A percentile compares a stretch with the other conserved stretches of the same genome.
These are phyloP conservation scores for Marmota flaviventris DNA, from an alignment of 2,113 vertebrate species.

Conservation along the genomic window DNA sequence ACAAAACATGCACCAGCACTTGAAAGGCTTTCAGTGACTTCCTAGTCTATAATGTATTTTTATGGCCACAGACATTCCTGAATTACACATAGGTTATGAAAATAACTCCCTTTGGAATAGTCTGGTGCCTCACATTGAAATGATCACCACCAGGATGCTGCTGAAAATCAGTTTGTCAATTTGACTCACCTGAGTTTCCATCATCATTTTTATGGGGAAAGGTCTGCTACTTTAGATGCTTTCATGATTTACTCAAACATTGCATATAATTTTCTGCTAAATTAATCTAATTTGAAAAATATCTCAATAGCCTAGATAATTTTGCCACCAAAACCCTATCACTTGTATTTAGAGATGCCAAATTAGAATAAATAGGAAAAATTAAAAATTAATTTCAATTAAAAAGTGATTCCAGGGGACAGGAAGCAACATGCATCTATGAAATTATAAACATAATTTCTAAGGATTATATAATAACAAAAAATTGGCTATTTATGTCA, in stretches of 20 bases:
- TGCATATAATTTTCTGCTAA: not conserved
- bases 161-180: conserved; percentile 17
- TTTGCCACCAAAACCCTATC: not conserved
- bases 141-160: not conserved
- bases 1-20: not conserved
- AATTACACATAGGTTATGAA: conserved; percentile 60
- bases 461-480: not conserved
- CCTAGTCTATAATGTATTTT: not conserved
- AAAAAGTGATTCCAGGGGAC: not conserved
- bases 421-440: not conserved
- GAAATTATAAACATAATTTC: not conserved
- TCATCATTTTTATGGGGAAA: not conserved
- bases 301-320: not conserved
- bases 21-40: conserved; percentile 16
- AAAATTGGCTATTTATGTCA: not conserved
- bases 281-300: conserved; percentile 1
- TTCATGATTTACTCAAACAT: not conserved
- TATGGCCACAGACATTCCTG: conserved; percentile 32
- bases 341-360: not conserved
- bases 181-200: not conserved
- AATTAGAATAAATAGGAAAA: not conserved
- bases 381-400: not conserved
- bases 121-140: not conserved
- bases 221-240: not conserved
- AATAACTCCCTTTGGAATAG: conserved; percentile 49